Evolutionary conservation across 2,888 invertebrate species (phyloP), one percentile per base, ranked within the genome.

Genomic region (Mechanitis mazaeus): DNA sequence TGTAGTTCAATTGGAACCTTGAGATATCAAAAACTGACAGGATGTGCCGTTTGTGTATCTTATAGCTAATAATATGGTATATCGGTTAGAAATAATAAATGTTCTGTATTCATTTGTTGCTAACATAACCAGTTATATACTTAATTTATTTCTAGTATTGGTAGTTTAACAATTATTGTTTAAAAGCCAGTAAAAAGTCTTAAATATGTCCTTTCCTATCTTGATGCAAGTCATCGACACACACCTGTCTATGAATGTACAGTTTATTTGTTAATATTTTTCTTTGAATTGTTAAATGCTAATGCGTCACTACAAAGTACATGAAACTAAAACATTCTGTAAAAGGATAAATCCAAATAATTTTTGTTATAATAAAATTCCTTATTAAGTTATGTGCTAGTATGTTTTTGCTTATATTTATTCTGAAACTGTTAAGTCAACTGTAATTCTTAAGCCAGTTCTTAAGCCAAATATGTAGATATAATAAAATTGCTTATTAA

Each of bases 11-110:
- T 65, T 68, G 68, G 67, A 75, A 78, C 87, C 86, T 88, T 87
- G 83, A 77, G 68, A 76, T 74, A 81, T 84, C 76, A 82, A 84
- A 82, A 78, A 79, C 74, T 78, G 83, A 83, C 84, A 83, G 82
- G 84, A 86, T 84, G 80, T 84, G 71, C 74, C 72, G 71, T 79
- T 76, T 78, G 77, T 72, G 82, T 82, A 81, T 80, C 81, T 80
- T 79, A 77, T 70, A 64, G 70, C 67, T 67, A 68, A 68, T 62
- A 63, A 66, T 66, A 65, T 60, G 59, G 64, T 64, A 63, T 53
- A 45, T 59, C 60, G 64, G 58, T 66, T 63, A 65, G 53, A 62
- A 66, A 65, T 60, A 66, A 64, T 38, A 50, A 63, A 59, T 55
- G 58, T 47, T 63, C 63, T 56, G 31, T 47, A 42, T 20, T 57